Base-by-base conservation (phyloP, 2,888 invertebrate species). In the Brachynemurus nebulosus region DNA sequence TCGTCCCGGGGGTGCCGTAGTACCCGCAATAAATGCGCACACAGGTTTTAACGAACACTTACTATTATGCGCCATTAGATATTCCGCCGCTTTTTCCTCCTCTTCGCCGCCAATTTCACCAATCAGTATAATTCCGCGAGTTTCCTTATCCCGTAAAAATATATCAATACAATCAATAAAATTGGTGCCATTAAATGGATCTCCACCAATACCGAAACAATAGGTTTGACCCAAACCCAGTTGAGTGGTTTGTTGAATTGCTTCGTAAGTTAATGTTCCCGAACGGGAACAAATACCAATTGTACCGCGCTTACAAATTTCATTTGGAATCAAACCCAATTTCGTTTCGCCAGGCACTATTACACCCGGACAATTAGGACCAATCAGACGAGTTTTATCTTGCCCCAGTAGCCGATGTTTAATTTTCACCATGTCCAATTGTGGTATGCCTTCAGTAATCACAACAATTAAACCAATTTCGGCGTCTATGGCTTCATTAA, bases 41-140 rank as follows among this genome's bases (percentile, higher is more conserved):
- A 98, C 93, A 30, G 97, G 97, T 63, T 98, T 98, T 25, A 82
- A 80, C 57, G 84, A 81, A 39, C 71, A 68, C 47, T 86, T 86
- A 75, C 78, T 68, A 60, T 89, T 89, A 57, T 81, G 57, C 59
- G 84, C 69, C 42, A 68, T 74, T 49, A 89, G 76, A 64, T 81
- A 98, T 47, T 90, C 90, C 0, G 97, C 85, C 5, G 97, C 96
- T 50, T 80, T 71, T 66, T 98, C 98, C 66, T 98, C 98, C 8
- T 93, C 96, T 43, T 82, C 80, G 20, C 98, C 98, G 55, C 98
- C 98, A 58, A 96, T 95, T 71, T 98, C 98, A 54, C 97, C 98
- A 61, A 98, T 97, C 59, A 98, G 71, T 52, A 98, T 86, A 53
- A 99, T 96, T 49, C 93, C 97, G 57, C 74, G 72, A 1, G 95